Conservation (phyloP, 2,888 invertebrate genomes). For the Habroteleia sp. region DNA sequence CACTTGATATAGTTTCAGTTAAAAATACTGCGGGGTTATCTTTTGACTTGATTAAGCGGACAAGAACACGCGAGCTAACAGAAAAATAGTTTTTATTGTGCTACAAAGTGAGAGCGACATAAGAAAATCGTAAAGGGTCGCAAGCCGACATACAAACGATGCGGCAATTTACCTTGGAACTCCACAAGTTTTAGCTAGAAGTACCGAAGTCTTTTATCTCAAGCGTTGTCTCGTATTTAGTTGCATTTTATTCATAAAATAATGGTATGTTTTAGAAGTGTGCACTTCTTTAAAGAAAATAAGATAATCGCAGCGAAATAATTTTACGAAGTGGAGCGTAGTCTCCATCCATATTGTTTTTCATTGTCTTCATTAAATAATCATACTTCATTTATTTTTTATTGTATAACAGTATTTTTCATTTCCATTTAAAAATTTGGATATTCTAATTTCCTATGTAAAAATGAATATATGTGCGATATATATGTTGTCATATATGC, state of each 20-base stretch:
- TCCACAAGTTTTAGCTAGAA: constrained; percentile 1
- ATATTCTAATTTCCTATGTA: no score
- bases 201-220: constrained; percentile 5
- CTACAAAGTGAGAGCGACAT: constrained; percentile 1
- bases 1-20: constrained; percentile 19
- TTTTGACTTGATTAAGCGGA: constrained; percentile 38
- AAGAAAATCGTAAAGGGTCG: constrained; percentile 31
- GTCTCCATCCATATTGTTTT: no score
- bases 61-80: constrained; percentile 28
- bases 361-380: no score
- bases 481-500: no score
- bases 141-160: constrained; percentile 26
- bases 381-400: no score
- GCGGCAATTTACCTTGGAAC: constrained; percentile 9
- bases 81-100: constrained; percentile 34
- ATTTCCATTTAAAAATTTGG: no score
- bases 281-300: no score
- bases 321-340: no score
- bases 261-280: not conserved
- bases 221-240: constrained; percentile 5
- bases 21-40: constrained; percentile 24
- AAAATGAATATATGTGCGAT: no score
- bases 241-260: constrained; percentile 1
- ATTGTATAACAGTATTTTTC: no score
- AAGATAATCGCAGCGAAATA: no score